Evolutionary conservation across 1,140 invertebrate genomes (phyloP), one percentile per base, ranked within the genome.

Genomic region (Drosophila triauraria): DNA sequence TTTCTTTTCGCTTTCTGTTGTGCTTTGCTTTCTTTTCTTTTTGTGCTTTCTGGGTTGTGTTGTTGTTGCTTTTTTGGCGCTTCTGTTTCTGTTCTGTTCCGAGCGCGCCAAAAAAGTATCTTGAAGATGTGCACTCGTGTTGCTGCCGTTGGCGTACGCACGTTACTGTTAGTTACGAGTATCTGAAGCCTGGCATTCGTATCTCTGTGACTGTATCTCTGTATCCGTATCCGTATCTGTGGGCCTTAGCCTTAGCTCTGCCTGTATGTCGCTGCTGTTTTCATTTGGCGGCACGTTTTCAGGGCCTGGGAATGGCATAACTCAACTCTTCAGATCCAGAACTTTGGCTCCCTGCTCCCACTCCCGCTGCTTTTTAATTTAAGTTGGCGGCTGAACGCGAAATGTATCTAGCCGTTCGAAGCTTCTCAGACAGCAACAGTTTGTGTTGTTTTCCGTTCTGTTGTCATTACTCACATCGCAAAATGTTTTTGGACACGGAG

Each of bases 151-250:
- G 70, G 68, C 80, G 82, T 82, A 90, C 86, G 82, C 85, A 90
- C 86, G 85, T 90, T 90, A 90, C 85, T 90, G 85, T 90, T 90
- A 90, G 82, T 85, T 82, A 75, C 69, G 62, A 81, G 78, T 78
- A 68, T 67, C 48, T 75, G 35, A 42, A 56, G 53, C 53, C 53
- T 40, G 53, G 51, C 32, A 38, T 25, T 15, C 35, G 64, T 72
- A 32, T 51, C 48, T 61, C 48, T 35, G 61, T 58, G 54, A 74
- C 50, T 64, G 76, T 74, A 74, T 65, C 59, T 78, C 38, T 59
- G 46, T 54, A 25, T 53, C 40, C 32, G 30, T 30, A 30, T 30
- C 30, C 57, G 25, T 67, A n/a, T 25, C 35, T 56, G 38, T 25
- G 53, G 53, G 35, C 35, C 23, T 56, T 38, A 38, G 51, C 51